Conservation (phyloP, 2,888 invertebrate genomes). For the Thereva nobilitata region DNA sequence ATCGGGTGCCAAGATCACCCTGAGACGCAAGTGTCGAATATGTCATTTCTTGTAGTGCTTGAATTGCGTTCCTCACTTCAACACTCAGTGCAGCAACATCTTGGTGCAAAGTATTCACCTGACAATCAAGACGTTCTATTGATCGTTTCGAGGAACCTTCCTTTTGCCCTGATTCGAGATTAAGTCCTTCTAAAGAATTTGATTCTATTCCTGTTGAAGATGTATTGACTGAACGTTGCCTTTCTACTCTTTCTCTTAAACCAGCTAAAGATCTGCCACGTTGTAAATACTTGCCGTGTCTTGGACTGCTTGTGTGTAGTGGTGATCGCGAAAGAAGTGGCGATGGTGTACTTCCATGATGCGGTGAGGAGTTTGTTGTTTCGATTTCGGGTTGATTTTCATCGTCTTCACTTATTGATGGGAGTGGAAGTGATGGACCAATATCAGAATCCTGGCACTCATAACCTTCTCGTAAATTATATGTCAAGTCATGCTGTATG, state of each 20-base stretch:
- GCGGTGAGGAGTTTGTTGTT: constrained; percentile 16
- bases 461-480: constrained; percentile 90
- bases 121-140: constrained; percentile 78
- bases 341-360: constrained; percentile 62
- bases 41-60: constrained; percentile 81
- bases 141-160: constrained; percentile 47
- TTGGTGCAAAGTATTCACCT: constrained; percentile 80
- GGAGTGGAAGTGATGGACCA: constrained; percentile 66
- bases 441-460: constrained; percentile 71
- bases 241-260: constrained; percentile 69
- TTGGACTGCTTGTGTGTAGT: constrained; percentile 65
- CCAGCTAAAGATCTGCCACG: constrained; percentile 59
- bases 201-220: constrained; percentile 61
- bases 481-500: constrained; percentile 93
- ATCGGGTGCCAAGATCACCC: constrained; percentile 61
- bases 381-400: constrained; percentile 81
- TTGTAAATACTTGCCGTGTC: constrained; percentile 59
- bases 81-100: constrained; percentile 84
- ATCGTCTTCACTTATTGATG: constrained; percentile 94
- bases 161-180: constrained; percentile 58
- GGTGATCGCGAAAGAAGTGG: constrained; percentile 66
- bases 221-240: constrained; percentile 66
- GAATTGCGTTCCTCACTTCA: constrained; percentile 83
- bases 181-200: constrained; percentile 67
- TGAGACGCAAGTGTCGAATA: constrained; percentile 60